Conservation (phyloP, 2,113 vertebrate genomes). For the Alces alces region DNA sequence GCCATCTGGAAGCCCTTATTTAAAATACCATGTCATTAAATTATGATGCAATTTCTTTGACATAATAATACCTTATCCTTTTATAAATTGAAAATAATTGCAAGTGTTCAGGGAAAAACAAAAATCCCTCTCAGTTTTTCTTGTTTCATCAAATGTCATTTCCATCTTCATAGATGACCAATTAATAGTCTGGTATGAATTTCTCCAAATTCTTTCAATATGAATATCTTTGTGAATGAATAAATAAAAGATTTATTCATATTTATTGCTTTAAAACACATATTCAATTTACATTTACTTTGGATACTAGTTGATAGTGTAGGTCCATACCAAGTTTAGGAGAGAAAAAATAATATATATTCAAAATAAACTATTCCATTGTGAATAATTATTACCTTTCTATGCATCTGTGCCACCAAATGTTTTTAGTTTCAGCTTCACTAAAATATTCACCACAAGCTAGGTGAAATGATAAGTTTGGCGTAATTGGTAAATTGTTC, state of each 20-base stretch:
- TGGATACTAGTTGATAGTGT: background rate
- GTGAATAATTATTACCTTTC: background rate
- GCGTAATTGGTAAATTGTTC: background rate
- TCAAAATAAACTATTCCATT: background rate
- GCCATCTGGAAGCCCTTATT: background rate
- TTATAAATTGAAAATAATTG: background rate
- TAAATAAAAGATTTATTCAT: background rate
- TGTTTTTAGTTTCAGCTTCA: background rate
- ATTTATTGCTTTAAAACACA: background rate
- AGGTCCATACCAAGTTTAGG: background rate
- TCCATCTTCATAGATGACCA: background rate
- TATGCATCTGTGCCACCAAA: background rate
- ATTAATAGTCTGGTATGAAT: background rate
- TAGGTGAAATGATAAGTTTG: background rate
- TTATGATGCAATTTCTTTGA: background rate
- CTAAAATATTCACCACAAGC: background rate
- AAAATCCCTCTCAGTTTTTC: background rate
- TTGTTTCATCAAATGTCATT: background rate
- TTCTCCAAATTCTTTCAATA: background rate
- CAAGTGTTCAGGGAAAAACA: background rate
- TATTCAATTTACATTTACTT: background rate
- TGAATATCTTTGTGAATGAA: background rate
- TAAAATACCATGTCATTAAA: background rate
- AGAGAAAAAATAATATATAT: background rate
- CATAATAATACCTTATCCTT: background rate